Evolutionary conservation across 2,113 vertebrate species (phyloP), one percentile per base, ranked within the genome.

Genomic region (Xiphophorus hellerii): DNA sequence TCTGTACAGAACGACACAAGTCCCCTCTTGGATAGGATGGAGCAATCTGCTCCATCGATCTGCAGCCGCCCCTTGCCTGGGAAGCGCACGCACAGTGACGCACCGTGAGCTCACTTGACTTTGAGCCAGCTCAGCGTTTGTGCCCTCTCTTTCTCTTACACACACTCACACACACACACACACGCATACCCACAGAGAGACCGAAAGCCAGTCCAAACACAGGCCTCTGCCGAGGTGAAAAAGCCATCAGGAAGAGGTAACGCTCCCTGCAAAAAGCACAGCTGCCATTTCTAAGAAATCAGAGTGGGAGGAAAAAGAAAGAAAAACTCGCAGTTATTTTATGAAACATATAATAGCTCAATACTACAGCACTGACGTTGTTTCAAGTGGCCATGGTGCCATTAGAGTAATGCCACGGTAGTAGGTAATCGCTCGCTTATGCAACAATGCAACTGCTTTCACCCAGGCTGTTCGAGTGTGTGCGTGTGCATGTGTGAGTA

Each of bases 101-200:
- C 89, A 84, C 73, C 44, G 84, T 89, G 89, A 92, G 82, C 86
- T 91, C 86, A 90, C 83, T 42, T 22, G 30, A 83, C 84, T 88
- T 80, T 22, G n/a, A 84, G 66, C 74, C 66, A 74, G 67, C 82
- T 84, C 79, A 68, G 78, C 84, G 80, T 87, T 86, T 87, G 72
- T 84, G 78, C 77, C 70, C 83, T 68, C 70, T 69, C 69, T 25
- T 25, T 54, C 51, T 25, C 22, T 9, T n/a, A 10, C 35, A 0
- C 33, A 9, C 35, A 11, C 31, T 6, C 31, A 33, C 3, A 2
- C 31, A 0, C 31, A 5, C 31, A 33, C 31, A 66, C 60, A 74
- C 61, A 66, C 78, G 74, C 79, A 76, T 75, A 87, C 20, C 11
- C 30, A 60, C 61, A 71, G 22, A 80, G 3, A 8, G 35, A 31